Evolutionary conservation across 37 sponge, comb jelly and placozoan genomes (phyloP).

Genomic region (Tethya wilhelma): DNA sequence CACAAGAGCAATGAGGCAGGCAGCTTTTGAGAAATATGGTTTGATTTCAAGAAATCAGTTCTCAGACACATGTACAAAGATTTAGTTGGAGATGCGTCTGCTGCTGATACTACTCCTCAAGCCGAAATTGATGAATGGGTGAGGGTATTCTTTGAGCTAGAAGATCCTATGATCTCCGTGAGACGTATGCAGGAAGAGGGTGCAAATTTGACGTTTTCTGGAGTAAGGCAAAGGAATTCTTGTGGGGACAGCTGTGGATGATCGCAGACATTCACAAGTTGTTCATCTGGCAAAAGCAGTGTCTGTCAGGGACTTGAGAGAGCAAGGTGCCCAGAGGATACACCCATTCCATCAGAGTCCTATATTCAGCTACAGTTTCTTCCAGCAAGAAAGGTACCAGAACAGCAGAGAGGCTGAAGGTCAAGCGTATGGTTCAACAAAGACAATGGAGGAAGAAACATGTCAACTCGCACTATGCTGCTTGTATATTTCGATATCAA

Average conservation of each 20-base stretch:
- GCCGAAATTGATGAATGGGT: constrained; percentile 18
- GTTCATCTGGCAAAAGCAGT: constrained; percentile 47
- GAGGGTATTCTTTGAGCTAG: constrained; percentile 22
- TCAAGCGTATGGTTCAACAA: constrained; percentile 28
- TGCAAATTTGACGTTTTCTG: constrained; percentile 19
- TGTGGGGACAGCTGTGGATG: constrained; percentile 51
- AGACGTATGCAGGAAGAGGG: neutral
- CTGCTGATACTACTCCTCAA: neutral
- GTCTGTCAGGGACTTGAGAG: constrained; percentile 22
- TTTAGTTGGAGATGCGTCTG: constrained; percentile 28
- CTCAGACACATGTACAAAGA: constrained; percentile 24
- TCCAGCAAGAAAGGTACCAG: constrained; percentile 1
- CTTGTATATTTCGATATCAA: constrained; percentile 30
- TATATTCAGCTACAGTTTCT: constrained; percentile 29
- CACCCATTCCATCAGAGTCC: constrained; percentile 15
- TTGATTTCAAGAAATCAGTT: constrained; percentile 1
- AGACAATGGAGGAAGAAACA: constrained; percentile 6
- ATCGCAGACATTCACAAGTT: constrained; percentile 22
- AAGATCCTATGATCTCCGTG: constrained; percentile 46
- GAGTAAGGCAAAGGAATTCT: constrained; percentile 28
- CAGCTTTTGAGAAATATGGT: constrained; percentile 47
- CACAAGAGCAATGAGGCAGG: constrained; percentile 35
- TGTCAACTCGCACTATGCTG: constrained; percentile 28
- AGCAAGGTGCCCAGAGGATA: constrained; percentile 39
- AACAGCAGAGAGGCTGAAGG: neutral